Conservation (phyloP, 2,797 vertebrate genomes). For the Alosa sapidissima region DNA sequence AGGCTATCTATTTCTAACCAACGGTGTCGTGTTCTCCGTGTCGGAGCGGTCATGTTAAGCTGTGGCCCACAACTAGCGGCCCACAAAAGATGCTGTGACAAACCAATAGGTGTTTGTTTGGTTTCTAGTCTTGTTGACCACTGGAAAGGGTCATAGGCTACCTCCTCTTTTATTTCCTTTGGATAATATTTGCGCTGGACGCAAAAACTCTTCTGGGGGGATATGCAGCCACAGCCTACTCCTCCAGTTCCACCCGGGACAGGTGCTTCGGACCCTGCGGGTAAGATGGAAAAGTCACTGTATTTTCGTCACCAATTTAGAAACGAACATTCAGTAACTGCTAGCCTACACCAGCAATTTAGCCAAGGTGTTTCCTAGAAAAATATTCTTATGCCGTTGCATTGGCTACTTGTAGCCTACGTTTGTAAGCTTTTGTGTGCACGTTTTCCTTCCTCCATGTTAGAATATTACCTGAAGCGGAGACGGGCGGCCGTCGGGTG, state of each 20-base stretch:
- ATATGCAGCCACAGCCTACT: background rate
- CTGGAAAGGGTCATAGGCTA: background rate
- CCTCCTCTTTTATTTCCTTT: background rate
- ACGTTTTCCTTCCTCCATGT: slow-evolving; percentile 7
- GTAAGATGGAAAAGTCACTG: background rate
- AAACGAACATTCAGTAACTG: background rate
- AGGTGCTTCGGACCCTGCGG: background rate
- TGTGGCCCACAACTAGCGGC: background rate
- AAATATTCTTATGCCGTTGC: no score
- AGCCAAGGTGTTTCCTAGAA: no score
- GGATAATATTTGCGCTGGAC: background rate
- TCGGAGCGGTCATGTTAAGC: background rate
- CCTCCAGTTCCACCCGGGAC: background rate
- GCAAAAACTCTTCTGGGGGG: background rate
- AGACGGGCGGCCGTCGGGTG: slow-evolving; percentile 84
- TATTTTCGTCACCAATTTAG: background rate
- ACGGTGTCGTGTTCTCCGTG: background rate
- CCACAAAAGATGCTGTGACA: background rate
- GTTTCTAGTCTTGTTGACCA: background rate
- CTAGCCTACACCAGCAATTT: no score
- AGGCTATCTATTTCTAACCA: background rate
- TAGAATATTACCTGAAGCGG: slow-evolving; percentile 81
- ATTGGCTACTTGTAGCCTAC: no score
- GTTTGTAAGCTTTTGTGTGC: no score
- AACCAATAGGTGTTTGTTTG: background rate